Evolutionary conservation across 2,888 invertebrate genomes (phyloP).

Genomic region (Dendrolimus pini): DNA sequence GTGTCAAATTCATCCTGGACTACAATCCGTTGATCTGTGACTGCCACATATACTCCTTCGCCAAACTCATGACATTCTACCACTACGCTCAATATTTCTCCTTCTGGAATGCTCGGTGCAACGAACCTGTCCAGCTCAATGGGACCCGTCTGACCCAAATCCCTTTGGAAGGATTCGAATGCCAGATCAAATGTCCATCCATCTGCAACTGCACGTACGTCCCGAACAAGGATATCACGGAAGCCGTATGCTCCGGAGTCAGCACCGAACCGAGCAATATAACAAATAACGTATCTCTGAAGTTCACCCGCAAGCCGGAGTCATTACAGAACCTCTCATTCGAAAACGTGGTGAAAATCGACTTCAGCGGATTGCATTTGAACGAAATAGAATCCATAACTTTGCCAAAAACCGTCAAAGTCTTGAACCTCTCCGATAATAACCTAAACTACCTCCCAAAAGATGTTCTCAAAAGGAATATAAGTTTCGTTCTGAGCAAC

Average conservation of each 20-base stretch:
- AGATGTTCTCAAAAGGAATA: constrained; percentile 6
- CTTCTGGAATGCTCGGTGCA: constrained; percentile 8
- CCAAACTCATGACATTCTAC: neutral
- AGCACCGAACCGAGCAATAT: constrained; percentile 5
- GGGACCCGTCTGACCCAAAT: constrained; percentile 3
- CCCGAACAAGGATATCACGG: too few relatives aligned
- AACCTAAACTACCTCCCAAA: too few relatives aligned
- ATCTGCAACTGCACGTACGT: constrained; percentile 4
- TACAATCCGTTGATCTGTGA: constrained; percentile 18
- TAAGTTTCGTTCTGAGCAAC: constrained; percentile 4
- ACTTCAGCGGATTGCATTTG: constrained; percentile 4
- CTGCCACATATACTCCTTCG: constrained; percentile 11
- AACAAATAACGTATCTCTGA: neutral
- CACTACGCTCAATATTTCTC: constrained; percentile 1
- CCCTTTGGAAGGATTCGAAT: constrained; percentile 4
- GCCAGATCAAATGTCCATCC: constrained; percentile 6
- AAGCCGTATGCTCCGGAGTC: neutral
- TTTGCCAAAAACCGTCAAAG: constrained; percentile 1
- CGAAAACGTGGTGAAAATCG: constrained; percentile 1
- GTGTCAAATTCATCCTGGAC: constrained; percentile 6
- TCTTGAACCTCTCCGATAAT: too few relatives aligned
- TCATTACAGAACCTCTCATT: neutral
- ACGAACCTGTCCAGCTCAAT: constrained; percentile 2
- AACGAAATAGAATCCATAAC: neutral
- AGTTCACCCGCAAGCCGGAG: too few relatives aligned